These are phyloP conservation scores for Podarcis lilfordi DNA, from an alignment of 2,797 vertebrate genomes.

Conservation along the genomic window DNA sequence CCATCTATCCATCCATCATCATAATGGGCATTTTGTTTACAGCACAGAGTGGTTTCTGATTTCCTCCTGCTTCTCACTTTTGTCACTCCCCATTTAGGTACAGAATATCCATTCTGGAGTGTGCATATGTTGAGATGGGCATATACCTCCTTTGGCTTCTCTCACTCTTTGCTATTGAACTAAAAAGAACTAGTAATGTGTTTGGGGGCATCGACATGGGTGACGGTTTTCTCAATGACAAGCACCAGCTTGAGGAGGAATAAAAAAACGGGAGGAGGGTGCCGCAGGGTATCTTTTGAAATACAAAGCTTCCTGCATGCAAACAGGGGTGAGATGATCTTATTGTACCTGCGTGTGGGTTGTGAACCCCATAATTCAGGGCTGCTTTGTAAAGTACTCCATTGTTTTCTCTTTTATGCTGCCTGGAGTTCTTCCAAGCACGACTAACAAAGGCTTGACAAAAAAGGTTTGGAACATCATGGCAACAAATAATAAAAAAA, in stretches of 20 bases:
- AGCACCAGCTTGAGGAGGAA: slow-evolving; percentile 16
- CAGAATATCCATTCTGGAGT: not conserved
- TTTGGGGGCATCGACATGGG: not conserved
- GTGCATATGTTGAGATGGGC: not conserved
- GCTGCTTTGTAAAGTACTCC: slow-evolving; percentile 39
- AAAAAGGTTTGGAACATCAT: slow-evolving; percentile 57
- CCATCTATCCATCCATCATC: not conserved
- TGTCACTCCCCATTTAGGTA: not conserved
- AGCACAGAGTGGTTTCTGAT: not conserved
- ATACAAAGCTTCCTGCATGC: slow-evolving; percentile 36
- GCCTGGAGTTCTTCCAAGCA: slow-evolving; percentile 69
- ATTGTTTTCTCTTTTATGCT: slow-evolving; percentile 68
- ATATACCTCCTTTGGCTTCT: slow-evolving; percentile 25
- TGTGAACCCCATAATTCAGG: slow-evolving; percentile 34
- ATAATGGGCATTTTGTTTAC: not conserved
- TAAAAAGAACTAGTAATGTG: not conserved
- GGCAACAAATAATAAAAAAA: not conserved
- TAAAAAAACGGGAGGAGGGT: not conserved
- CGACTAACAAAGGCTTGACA: slow-evolving; percentile 64
- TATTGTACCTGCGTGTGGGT: not conserved
- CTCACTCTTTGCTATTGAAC: slow-evolving; percentile 8
- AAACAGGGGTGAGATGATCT: slow-evolving; percentile 4
- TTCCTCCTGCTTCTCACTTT: slow-evolving; percentile 17
- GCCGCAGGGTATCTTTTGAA: not conserved
- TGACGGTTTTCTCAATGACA: slow-evolving; percentile 29